These are phyloP conservation scores for Chloroceryle inda DNA, from an alignment of 2,797 vertebrate species.

Conservation along the genomic window DNA sequence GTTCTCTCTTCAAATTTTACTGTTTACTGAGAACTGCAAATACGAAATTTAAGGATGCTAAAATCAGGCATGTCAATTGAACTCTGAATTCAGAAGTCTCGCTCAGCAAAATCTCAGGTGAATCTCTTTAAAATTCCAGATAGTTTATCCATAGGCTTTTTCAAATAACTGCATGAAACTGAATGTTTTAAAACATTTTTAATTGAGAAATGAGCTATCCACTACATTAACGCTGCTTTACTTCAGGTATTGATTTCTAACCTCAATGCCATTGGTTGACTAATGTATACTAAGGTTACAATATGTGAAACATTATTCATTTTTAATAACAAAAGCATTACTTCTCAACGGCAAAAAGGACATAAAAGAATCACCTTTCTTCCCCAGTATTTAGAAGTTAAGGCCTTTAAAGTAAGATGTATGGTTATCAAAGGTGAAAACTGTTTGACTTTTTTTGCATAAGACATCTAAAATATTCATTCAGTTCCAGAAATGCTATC, in stretches of 20 bases:
- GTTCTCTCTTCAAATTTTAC: not conserved
- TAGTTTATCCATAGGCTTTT: not conserved
- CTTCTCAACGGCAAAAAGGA: constrained; percentile 19
- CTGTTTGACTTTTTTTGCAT: constrained; percentile 34
- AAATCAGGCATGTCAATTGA: not conserved
- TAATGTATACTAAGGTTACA: not conserved
- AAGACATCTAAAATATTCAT: constrained; percentile 40
- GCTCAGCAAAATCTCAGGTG: not conserved
- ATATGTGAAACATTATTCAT: constrained; percentile 26
- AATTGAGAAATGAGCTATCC: not conserved
- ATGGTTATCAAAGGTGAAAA: constrained; percentile 44
- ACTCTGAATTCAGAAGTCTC: not conserved
- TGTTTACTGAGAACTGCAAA: not conserved
- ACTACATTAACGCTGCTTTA: not conserved
- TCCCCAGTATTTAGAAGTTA: constrained; percentile 38
- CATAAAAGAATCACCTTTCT: constrained; percentile 36
- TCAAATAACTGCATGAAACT: not conserved
- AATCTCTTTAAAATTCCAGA: not conserved
- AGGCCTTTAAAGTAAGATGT: constrained; percentile 43
- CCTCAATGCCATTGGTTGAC: not conserved
- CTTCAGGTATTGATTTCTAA: constrained; percentile 16
- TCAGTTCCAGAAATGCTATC: not conserved
- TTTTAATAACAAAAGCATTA: constrained; percentile 37
- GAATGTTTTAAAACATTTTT: not conserved
- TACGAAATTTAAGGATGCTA: not conserved